Evolutionary conservation across 2,113 vertebrate species (phyloP).

Genomic region (Spilogale gracilis): DNA sequence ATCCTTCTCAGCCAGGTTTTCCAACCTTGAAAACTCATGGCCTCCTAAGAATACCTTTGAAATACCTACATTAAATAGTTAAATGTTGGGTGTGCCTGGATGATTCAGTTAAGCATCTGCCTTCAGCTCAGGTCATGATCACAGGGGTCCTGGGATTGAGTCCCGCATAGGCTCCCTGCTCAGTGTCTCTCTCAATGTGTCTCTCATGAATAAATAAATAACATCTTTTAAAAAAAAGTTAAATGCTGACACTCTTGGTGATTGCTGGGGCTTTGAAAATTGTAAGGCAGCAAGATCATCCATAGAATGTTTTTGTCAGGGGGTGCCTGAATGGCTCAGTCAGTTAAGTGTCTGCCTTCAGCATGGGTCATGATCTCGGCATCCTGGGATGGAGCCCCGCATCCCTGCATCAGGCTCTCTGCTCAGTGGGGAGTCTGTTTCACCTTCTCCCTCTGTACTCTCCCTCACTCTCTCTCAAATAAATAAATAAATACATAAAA

Average conservation of each 20-base stretch:
- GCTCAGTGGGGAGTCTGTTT: too few relatives aligned
- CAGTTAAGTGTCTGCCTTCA: too few relatives aligned
- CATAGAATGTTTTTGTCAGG: constrained; percentile 34
- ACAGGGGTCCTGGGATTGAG: not conserved
- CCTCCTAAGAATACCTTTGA: constrained; percentile 23
- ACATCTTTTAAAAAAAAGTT: not conserved
- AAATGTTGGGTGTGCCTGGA: not conserved
- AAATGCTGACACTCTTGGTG: not conserved
- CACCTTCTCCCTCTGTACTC: too few relatives aligned
- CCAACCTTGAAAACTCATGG: not conserved
- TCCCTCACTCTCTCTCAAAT: too few relatives aligned
- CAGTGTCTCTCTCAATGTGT: not conserved
- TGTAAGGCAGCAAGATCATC: not conserved
- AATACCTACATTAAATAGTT: not conserved
- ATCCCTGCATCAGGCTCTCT: too few relatives aligned
- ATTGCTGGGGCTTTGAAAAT: constrained; percentile 10
- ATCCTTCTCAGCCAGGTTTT: not conserved
- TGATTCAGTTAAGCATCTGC: not conserved
- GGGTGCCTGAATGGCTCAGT: too few relatives aligned
- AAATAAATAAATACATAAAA: too few relatives aligned
- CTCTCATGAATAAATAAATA: not conserved
- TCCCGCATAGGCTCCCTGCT: not conserved
- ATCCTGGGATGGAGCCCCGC: too few relatives aligned
- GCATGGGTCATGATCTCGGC: too few relatives aligned
- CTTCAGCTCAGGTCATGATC: not conserved